phyloP scores from a whole-genome alignment of 1,140 invertebrate genomes.

The Stegodyphus dumicola region DNA sequence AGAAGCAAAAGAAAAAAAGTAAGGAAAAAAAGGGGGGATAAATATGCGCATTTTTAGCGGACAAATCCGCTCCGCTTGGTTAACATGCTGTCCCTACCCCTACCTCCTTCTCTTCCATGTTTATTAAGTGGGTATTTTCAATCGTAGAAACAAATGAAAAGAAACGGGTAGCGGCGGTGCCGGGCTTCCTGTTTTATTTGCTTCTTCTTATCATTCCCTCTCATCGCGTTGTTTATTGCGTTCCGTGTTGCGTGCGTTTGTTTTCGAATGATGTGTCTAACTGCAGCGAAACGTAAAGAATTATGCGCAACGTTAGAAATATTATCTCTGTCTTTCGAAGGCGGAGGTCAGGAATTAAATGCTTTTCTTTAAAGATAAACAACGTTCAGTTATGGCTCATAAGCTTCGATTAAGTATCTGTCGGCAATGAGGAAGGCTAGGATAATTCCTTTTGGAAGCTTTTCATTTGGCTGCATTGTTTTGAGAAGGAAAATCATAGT shows the following conservation, averaged over 20 bases:
- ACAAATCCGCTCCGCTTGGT: conserved; percentile 36
- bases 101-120: conserved; percentile 40
- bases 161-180: conserved; percentile 4
- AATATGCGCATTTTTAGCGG: conserved; percentile 56
- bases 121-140: conserved; percentile 59
- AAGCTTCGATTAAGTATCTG: no score
- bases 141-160: conserved; percentile 53
- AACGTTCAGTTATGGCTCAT: no score
- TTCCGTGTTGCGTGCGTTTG: conserved; percentile 13
- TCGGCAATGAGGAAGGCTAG: no score
- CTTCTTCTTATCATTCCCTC: background rate
- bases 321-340: conserved; percentile 17
- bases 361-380: background rate
- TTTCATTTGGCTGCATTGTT: no score
- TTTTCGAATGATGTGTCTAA: conserved; percentile 6
- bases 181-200: background rate
- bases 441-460: no score
- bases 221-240: conserved; percentile 14
- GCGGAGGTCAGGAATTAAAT: conserved; percentile 23
- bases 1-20: background rate
- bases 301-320: conserved; percentile 23
- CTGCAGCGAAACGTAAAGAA: conserved; percentile 16
- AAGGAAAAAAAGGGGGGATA: conserved; percentile 16
- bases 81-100: conserved; percentile 11
- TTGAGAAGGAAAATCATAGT: no score